phyloP scores from a whole-genome alignment of 2,888 invertebrate species.

The Trisateles emortualis region DNA sequence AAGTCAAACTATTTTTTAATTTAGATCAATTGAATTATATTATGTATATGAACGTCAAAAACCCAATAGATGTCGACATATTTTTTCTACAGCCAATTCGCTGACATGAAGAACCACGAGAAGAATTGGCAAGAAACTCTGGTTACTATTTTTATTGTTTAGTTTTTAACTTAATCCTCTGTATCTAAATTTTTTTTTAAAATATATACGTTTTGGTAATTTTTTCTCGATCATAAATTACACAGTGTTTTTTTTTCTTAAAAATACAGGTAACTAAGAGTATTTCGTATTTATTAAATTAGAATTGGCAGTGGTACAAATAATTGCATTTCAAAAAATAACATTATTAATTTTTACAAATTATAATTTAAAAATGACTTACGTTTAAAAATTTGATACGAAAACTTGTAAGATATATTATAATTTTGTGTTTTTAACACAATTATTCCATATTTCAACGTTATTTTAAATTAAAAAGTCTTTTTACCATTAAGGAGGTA shows the following conservation, averaged over 20 bases:
- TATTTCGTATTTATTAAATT: slow-evolving; percentile 53
- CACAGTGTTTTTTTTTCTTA: slow-evolving; percentile 36
- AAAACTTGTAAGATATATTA: slow-evolving; percentile 63
- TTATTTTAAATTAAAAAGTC: background rate
- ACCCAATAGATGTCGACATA: too few species aligned
- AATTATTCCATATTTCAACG: slow-evolving; percentile 8
- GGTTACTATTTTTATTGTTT: too few species aligned
- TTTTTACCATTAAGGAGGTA: too few species aligned
- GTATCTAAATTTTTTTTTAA: too few species aligned
- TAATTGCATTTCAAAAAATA: slow-evolving; percentile 18
- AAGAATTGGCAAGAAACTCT: too few species aligned
- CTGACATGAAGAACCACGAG: too few species aligned
- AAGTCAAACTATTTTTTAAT: too few species aligned
- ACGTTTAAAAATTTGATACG: slow-evolving; percentile 49
- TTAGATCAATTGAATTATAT: too few species aligned
- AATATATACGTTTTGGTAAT: background rate
- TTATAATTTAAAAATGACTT: slow-evolving; percentile 40
- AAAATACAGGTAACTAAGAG: slow-evolving; percentile 68
- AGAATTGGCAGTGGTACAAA: slow-evolving; percentile 64
- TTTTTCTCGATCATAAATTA: slow-evolving; percentile 26
- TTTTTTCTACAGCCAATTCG: too few species aligned
- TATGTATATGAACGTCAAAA: too few species aligned
- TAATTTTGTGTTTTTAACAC: slow-evolving; percentile 16
- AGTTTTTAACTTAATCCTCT: too few species aligned
- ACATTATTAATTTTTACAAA: slow-evolving; percentile 25